Percentiles rank a stretch among this genome's conserved stretches.
Evolutionary conservation across 2,888 invertebrate genomes (phyloP).

Genomic region (Eubasilissa splendida): DNA sequence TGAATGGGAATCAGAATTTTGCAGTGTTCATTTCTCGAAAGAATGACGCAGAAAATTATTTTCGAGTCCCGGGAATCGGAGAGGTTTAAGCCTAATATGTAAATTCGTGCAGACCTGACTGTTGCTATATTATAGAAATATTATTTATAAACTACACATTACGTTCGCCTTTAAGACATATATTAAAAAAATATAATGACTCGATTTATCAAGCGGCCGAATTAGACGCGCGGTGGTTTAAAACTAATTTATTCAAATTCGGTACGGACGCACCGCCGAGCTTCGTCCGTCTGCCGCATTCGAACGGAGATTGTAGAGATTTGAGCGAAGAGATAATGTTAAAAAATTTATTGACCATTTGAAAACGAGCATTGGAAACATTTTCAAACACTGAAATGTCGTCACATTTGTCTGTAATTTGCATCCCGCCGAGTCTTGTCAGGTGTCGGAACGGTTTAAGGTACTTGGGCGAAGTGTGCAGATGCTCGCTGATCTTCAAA

Average conservation of each 20-base stretch:
- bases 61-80: too few species aligned
- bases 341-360: not conserved
- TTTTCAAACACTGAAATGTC: too few species aligned
- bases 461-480: too few species aligned
- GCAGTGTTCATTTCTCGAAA: too few species aligned
- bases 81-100: conserved; percentile 10
- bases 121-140: conserved; percentile 29
- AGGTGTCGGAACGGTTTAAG: too few species aligned
- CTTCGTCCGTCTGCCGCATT: not conserved
- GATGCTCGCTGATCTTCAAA: too few species aligned
- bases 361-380: too few species aligned
- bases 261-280: not conserved
- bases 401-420: too few species aligned
- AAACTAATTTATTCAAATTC: conserved; percentile 35
- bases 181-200: conserved; percentile 41
- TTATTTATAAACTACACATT: conserved; percentile 24
- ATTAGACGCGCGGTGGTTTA: conserved; percentile 26
- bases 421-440: too few species aligned
- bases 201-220: conserved; percentile 25
- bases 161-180: conserved; percentile 33
- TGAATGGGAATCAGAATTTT: too few species aligned
- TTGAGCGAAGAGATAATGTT: not conserved
- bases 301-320: conserved; percentile 2
- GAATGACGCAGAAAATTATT: too few species aligned
- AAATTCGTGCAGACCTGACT: conserved; percentile 39